phyloP scores from a whole-genome alignment of 2,888 invertebrate species.

The Caenorhabditis macrosperma region DNA sequence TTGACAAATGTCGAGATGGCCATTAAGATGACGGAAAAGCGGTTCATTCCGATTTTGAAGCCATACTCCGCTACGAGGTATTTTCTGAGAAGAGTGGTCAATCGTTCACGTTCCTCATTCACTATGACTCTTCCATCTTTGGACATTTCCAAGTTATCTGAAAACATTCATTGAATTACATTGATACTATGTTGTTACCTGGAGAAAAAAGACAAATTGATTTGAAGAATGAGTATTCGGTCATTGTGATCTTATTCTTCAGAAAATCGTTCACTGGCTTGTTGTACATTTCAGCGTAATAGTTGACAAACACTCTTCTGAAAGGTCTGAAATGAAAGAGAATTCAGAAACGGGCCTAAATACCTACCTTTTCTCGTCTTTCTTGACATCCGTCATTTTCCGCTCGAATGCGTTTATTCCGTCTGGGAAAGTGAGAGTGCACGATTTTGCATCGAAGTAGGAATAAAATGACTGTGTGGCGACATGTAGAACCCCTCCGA shows the following conservation, averaged over 20 bases:
- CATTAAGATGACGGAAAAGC: constrained; percentile 46
- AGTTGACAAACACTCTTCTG: constrained; percentile 50
- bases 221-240: constrained; percentile 66
- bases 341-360: background rate
- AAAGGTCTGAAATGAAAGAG: constrained; percentile 28
- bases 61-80: constrained; percentile 55
- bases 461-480: constrained; percentile 67
- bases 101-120: constrained; percentile 41
- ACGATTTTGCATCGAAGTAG: constrained; percentile 57
- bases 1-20: constrained; percentile 47
- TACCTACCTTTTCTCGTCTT: constrained; percentile 32
- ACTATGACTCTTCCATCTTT: constrained; percentile 30
- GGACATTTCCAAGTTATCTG: constrained; percentile 57
- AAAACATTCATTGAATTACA: constrained; percentile 1
- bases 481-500: constrained; percentile 65
- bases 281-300: constrained; percentile 65
- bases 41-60: constrained; percentile 32
- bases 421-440: constrained; percentile 64
- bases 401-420: constrained; percentile 58
- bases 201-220: constrained; percentile 66
- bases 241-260: constrained; percentile 52
- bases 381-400: constrained; percentile 43
- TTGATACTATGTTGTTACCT: constrained; percentile 49
- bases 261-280: constrained; percentile 61
- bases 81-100: constrained; percentile 47